Evolutionary conservation across 2,797 vertebrate genomes (phyloP).

Genomic region (Paguma larvata): DNA sequence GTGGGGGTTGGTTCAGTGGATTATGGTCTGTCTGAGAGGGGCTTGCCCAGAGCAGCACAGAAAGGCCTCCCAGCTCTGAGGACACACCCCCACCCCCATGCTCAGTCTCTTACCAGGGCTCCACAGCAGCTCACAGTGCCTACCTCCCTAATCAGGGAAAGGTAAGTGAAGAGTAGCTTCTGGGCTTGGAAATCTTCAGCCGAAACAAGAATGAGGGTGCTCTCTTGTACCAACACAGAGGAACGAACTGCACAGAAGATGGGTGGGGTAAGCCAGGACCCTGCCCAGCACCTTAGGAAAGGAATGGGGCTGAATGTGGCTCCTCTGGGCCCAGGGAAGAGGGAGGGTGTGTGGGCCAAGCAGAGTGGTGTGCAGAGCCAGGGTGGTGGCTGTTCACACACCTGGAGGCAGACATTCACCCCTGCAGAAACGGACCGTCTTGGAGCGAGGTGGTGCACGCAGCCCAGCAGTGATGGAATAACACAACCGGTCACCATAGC

Average conservation of each 20-base stretch:
- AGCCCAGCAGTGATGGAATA: not conserved
- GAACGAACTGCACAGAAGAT: not conserved
- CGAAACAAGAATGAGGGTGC: not conserved
- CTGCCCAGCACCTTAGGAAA: not conserved
- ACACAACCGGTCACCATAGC: slow-evolving; percentile 51
- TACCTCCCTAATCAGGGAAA: no score
- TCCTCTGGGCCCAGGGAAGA: not conserved
- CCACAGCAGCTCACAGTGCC: no score
- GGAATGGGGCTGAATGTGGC: not conserved
- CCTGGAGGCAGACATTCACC: not conserved
- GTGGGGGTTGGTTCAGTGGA: not conserved
- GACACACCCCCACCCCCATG: no score
- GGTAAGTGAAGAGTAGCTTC: no score
- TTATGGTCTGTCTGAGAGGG: not conserved
- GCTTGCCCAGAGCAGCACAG: no score
- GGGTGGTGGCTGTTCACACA: not conserved
- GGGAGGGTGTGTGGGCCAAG: no score
- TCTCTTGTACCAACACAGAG: accelerated
- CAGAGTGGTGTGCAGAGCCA: not conserved
- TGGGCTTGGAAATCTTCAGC: no score
- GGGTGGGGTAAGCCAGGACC: not conserved
- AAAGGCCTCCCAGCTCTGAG: no score
- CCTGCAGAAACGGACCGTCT: not conserved
- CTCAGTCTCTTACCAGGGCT: no score
- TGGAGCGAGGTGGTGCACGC: not conserved